Evolutionary conservation across 1,140 invertebrate species (phyloP).

Genomic region (Muscidifurax raptorellus): DNA sequence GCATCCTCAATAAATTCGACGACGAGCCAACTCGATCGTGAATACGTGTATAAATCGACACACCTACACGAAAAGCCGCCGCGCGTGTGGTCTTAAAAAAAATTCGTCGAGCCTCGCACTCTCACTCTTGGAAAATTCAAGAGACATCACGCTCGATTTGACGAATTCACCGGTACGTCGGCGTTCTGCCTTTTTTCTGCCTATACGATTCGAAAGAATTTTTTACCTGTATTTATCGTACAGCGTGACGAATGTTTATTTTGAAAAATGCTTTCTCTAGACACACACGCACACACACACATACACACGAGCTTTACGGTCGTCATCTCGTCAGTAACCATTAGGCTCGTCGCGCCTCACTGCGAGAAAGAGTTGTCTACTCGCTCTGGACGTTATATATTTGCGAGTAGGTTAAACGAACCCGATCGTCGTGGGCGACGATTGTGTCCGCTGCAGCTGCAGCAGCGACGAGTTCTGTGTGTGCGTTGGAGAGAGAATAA

Average conservation of each 20-base stretch:
- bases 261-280: not conserved
- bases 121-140: constrained; percentile 42
- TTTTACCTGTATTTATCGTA: not conserved
- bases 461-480: not conserved
- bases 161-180: not conserved
- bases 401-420: constrained; percentile 13
- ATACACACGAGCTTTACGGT: no score
- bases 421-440: constrained; percentile 57
- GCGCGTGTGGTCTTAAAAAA: not conserved
- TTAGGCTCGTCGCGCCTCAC: constrained; percentile 11
- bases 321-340: constrained; percentile 3
- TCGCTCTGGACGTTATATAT: not conserved
- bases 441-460: constrained; percentile 59
- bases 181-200: not conserved
- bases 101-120: not conserved
- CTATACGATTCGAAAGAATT: constrained; percentile 11
- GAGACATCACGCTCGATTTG: constrained; percentile 47
- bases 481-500: not conserved
- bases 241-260: not conserved
- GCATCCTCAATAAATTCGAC: constrained; percentile 2
- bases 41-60: not conserved
- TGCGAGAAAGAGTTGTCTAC: constrained; percentile 26
- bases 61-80: not conserved
- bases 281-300: no score
- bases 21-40: no score